Percentiles rank a stretch among this genome's conserved stretches.
Evolutionary conservation across 2,888 invertebrate species (phyloP).

Genomic region (Ceratothoa steindachneri): DNA sequence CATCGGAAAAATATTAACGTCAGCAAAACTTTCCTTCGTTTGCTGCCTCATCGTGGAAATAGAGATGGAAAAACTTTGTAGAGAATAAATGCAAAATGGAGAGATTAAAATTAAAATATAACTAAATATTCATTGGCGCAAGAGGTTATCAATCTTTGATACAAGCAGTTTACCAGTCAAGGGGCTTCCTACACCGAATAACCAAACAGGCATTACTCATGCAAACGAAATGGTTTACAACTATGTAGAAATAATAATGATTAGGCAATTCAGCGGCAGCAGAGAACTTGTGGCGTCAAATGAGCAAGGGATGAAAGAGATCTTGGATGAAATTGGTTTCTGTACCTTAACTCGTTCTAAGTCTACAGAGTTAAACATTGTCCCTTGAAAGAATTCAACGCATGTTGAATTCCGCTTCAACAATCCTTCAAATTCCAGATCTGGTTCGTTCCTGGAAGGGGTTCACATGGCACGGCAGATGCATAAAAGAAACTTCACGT

Average conservation of each 20-base stretch:
- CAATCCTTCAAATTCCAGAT: conserved; percentile 98
- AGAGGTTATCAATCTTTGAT: not conserved
- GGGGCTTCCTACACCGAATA: not conserved
- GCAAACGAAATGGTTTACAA: not conserved
- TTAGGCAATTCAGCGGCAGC: conserved; percentile 20
- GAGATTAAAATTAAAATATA: too few relatives aligned
- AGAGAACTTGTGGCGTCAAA: conserved; percentile 5
- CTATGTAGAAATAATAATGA: conserved; percentile 20
- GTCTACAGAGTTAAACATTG: conserved; percentile 99
- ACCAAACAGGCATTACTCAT: conserved; percentile 4
- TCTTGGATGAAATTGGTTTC: conserved; percentile 23
- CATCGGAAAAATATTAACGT: not conserved
- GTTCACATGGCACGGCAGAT: conserved; percentile 22
- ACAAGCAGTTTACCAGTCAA: not conserved
- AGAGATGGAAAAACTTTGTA: too few relatives aligned
- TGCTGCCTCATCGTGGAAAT: too few relatives aligned
- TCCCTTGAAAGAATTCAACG: conserved; percentile 99
- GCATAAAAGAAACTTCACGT: conserved; percentile 7
- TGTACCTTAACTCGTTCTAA: conserved; percentile 98
- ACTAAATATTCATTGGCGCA: too few relatives aligned
- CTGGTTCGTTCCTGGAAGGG: conserved; percentile 89
- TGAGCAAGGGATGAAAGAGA: conserved; percentile 14
- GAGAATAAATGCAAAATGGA: too few relatives aligned
- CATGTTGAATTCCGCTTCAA: conserved; percentile 99
- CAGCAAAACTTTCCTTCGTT: too few relatives aligned